Evolutionary conservation across 2,888 invertebrate genomes (phyloP).

Genomic region (Thyatira batis): DNA sequence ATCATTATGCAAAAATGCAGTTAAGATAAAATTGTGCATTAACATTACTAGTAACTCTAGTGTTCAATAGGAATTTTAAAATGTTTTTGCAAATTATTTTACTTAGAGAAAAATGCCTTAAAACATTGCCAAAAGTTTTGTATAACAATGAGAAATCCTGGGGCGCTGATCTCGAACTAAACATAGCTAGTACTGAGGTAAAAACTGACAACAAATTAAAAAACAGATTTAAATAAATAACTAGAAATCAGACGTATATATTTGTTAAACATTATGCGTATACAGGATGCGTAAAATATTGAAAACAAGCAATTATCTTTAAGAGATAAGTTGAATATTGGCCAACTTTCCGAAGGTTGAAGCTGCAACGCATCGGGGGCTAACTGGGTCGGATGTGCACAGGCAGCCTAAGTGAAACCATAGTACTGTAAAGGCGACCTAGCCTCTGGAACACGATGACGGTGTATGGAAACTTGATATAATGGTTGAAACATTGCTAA

Average conservation of each 20-base stretch:
- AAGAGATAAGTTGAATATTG: conserved; percentile 20
- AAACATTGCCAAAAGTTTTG: too few species aligned
- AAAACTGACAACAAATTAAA: too few species aligned
- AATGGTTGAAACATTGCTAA: not conserved
- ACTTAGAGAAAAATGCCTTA: too few species aligned
- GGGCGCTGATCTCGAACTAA: too few species aligned
- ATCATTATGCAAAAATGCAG: conserved; percentile 1
- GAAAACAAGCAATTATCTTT: conserved; percentile 18
- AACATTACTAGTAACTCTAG: not conserved
- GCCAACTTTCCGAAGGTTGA: conserved; percentile 46
- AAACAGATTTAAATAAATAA: too few species aligned
- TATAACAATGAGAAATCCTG: too few species aligned
- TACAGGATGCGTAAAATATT: not conserved
- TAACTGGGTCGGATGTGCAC: conserved; percentile 48
- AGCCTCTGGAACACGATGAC: conserved; percentile 12
- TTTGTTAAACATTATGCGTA: not conserved
- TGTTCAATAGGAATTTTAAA: too few species aligned
- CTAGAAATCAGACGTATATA: too few species aligned
- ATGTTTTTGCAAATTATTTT: too few species aligned
- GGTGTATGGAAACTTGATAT: conserved; percentile 33
- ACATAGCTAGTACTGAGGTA: too few species aligned
- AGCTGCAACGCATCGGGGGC: conserved; percentile 40
- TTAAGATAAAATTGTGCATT: not conserved
- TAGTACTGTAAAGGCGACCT: conserved; percentile 27
- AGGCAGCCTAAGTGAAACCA: conserved; percentile 45